Percentiles rank a stretch among this genome's conserved stretches.
These are phyloP conservation scores for Silvanus unidentatus DNA, from an alignment of 2,888 invertebrate species.

Conservation along the genomic window DNA sequence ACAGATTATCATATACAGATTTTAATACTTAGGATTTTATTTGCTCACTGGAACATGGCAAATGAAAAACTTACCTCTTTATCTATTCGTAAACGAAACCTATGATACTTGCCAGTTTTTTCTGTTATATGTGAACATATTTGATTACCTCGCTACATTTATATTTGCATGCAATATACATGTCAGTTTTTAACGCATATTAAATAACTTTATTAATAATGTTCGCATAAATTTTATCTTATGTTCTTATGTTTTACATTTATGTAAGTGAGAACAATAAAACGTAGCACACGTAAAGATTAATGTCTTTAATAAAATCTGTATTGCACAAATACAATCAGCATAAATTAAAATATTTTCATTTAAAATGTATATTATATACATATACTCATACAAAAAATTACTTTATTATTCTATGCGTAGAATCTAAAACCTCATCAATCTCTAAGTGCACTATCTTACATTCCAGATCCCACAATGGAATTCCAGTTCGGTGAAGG, in stretches of 20 bases:
- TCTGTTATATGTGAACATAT: too few species aligned
- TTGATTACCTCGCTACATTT: too few species aligned
- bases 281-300: constrained; percentile 12
- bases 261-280: constrained; percentile 14
- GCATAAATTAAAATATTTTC: constrained; percentile 8
- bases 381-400: not conserved
- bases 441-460: too few species aligned
- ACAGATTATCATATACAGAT: too few species aligned
- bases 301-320: constrained; percentile 2
- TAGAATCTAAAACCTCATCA: too few species aligned
- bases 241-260: not conserved
- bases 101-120: too few species aligned
- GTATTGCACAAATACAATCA: constrained; percentile 6
- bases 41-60: too few species aligned
- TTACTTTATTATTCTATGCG: too few species aligned
- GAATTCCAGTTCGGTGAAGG: constrained; percentile 86
- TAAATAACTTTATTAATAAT: constrained; percentile 7
- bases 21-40: too few species aligned
- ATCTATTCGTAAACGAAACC: too few species aligned
- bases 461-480: constrained; percentile 63
- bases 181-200: constrained; percentile 2
- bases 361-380: not conserved
- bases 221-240: constrained; percentile 2
- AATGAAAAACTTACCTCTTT: too few species aligned
- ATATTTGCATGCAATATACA: too few species aligned